These are phyloP conservation scores for Mesocricetus auratus DNA, from an alignment of 2,113 vertebrate genomes.

Conservation along the genomic window DNA sequence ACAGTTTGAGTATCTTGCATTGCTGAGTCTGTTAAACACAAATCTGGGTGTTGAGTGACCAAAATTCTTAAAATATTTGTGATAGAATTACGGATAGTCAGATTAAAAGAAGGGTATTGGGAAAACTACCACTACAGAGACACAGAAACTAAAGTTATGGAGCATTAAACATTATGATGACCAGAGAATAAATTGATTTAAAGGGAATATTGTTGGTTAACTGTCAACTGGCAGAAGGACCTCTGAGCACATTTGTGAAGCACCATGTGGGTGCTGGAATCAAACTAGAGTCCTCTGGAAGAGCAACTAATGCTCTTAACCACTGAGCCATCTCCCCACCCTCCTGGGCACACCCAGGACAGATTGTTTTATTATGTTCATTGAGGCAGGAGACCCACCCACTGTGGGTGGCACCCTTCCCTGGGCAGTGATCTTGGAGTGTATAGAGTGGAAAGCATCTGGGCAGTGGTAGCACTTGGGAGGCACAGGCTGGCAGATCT, in stretches of 20 bases:
- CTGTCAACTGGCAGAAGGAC: background rate
- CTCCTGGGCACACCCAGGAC: background rate
- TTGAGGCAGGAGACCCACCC: background rate
- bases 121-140: background rate
- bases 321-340: background rate
- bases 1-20: background rate
- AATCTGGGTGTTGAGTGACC: background rate
- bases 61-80: slow-evolving; percentile 9
- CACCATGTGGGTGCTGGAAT: background rate
- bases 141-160: slow-evolving; percentile 22
- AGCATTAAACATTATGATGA: slow-evolving; percentile 18
- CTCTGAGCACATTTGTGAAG: background rate
- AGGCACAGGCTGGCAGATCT: background rate
- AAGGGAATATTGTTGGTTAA: background rate
- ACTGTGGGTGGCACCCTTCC: background rate
- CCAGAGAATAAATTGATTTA: slow-evolving; percentile 39
- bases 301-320: background rate
- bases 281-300: background rate
- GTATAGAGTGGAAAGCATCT: background rate
- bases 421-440: background rate
- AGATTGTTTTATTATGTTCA: background rate
- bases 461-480: background rate
- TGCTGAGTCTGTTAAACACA: slow-evolving; percentile 14
- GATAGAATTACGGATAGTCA: background rate
- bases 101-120: background rate